phyloP scores from a whole-genome alignment of 2,113 vertebrate genomes.

The Tichodroma muraria region DNA sequence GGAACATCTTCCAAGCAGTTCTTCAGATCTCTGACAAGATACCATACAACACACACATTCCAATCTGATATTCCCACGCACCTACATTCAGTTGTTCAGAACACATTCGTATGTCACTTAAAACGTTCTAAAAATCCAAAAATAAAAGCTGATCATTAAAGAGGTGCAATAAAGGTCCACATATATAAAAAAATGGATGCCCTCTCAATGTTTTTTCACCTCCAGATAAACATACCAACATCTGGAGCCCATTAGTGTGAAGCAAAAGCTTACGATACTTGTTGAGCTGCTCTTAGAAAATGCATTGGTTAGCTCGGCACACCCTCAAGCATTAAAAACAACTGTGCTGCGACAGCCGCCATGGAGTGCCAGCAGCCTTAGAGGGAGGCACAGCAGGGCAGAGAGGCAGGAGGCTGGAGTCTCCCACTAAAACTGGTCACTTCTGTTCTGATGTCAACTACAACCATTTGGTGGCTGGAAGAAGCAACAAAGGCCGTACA shows the following conservation, averaged over 20 bases:
- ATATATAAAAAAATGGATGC: not conserved
- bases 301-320: not conserved
- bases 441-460: not conserved
- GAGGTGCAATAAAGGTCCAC: not conserved
- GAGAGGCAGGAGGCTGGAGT: not conserved
- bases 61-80: not conserved
- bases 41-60: not conserved
- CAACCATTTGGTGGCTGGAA: not conserved
- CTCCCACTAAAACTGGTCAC: not conserved
- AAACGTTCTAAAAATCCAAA: too few species aligned
- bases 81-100: not conserved
- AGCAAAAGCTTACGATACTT: not conserved
- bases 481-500: not conserved
- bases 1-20: constrained; percentile 46
- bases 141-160: not conserved
- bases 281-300: not conserved
- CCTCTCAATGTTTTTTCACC: not conserved
- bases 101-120: not conserved
- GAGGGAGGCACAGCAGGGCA: not conserved
- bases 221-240: not conserved
- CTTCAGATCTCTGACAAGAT: constrained; percentile 30
- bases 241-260: not conserved
- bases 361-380: accelerated
- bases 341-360: not conserved
- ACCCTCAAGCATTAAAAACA: not conserved